phyloP scores from a whole-genome alignment of 2,113 vertebrate genomes.

The Globicephala melas region DNA sequence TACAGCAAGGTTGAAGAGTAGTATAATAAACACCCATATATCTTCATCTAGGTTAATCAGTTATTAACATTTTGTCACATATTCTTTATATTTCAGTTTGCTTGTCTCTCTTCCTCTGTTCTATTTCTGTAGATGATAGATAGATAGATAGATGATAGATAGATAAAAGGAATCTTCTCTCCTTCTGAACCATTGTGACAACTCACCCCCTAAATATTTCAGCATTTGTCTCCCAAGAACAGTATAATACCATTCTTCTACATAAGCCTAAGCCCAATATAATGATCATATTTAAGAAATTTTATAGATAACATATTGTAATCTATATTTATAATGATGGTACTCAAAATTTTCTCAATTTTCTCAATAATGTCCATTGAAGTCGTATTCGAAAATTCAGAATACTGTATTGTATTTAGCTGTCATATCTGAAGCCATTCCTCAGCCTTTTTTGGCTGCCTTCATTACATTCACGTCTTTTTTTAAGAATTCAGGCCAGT shows the following conservation, averaged over 20 bases:
- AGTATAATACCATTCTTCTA: background rate
- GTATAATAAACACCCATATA: background rate
- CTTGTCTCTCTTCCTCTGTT: background rate
- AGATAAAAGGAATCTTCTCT: background rate
- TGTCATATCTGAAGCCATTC: background rate
- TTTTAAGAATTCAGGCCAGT: background rate
- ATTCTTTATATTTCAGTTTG: background rate
- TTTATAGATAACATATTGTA: background rate
- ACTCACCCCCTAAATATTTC: background rate
- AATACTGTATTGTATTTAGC: background rate
- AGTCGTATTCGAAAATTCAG: background rate
- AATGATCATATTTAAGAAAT: background rate
- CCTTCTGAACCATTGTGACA: background rate
- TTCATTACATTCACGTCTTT: background rate
- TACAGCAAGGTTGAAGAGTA: background rate
- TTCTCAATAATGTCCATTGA: background rate
- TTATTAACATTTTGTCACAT: background rate
- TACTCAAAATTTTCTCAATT: background rate
- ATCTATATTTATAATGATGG: background rate
- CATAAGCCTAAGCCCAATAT: background rate
- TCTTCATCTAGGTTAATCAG: background rate
- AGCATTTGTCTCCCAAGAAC: background rate
- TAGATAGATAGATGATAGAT: background rate
- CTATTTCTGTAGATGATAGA: background rate
- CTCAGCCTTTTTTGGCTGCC: background rate